Conservation (phyloP, 2,113 vertebrate species). For the Galemys pyrenaicus region DNA sequence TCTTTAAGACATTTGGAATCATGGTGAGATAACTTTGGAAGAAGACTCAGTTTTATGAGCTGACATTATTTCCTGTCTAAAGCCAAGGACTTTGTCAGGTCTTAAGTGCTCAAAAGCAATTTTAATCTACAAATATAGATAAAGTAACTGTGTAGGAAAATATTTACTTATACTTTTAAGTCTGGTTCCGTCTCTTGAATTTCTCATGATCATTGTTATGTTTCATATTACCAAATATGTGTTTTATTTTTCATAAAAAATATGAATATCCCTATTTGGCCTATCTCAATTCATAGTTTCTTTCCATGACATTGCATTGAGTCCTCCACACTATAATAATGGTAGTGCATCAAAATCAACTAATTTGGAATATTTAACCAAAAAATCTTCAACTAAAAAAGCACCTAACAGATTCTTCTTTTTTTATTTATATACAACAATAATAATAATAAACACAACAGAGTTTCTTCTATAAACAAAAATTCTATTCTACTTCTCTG, state of each 20-base stretch:
- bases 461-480: not conserved
- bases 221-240: conserved; percentile 25
- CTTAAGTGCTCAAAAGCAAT: conserved; percentile 15
- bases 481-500: not conserved
- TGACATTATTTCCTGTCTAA: not conserved
- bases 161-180: not conserved
- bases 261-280: not conserved
- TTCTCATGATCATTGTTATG: not conserved
- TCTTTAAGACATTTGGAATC: conserved; percentile 28
- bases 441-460: too few relatives aligned
- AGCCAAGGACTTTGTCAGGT: not conserved
- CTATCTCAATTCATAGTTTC: conserved; percentile 4
- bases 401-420: too few relatives aligned
- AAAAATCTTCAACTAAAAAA: not conserved
- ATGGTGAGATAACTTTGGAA: not conserved
- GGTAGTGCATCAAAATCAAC: conserved; percentile 23
- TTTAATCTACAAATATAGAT: conserved; percentile 20
- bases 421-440: too few relatives aligned
- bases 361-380: not conserved
- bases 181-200: conserved; percentile 1
- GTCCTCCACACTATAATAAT: not conserved
- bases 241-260: not conserved
- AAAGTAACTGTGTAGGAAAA: not conserved
- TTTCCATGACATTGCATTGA: conserved; percentile 2
- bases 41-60: conserved; percentile 16